Evolutionary conservation across 1,140 invertebrate species (phyloP).

Genomic region (Sweltsa coloradensis): DNA sequence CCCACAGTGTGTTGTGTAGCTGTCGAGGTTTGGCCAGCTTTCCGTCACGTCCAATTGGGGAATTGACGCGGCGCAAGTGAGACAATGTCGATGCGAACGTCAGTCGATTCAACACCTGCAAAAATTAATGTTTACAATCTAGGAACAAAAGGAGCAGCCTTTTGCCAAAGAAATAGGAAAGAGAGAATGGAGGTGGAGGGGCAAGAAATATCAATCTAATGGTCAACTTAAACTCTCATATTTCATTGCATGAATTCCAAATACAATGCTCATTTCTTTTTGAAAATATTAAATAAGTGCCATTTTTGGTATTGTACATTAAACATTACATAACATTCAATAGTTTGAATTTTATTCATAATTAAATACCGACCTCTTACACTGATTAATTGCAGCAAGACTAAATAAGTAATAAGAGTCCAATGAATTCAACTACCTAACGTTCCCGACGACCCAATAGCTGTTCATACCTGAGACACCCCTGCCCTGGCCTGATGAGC

Average conservation of each 20-base stretch:
- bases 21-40: conserved; percentile 97
- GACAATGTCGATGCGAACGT: conserved; percentile 97
- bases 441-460: not conserved
- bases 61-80: conserved; percentile 93
- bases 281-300: not conserved
- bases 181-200: too few species aligned
- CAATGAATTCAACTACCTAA: not conserved
- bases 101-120: conserved; percentile 87
- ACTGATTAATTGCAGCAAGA: not conserved
- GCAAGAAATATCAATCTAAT: too few species aligned
- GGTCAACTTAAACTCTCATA: not conserved
- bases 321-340: not conserved
- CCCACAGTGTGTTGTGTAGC: conserved; percentile 97
- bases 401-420: not conserved
- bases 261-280: not conserved
- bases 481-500: conserved; percentile 94
- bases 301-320: not conserved
- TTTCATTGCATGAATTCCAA: not conserved
- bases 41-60: conserved; percentile 95
- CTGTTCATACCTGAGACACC: conserved; percentile 55
- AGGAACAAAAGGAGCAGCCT: too few species aligned
- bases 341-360: not conserved
- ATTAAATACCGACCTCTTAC: not conserved
- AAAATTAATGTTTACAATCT: too few species aligned
- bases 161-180: too few species aligned